Base-by-base conservation (phyloP, 2,797 vertebrate genomes). In the Chaetophractus vellerosus region DNA sequence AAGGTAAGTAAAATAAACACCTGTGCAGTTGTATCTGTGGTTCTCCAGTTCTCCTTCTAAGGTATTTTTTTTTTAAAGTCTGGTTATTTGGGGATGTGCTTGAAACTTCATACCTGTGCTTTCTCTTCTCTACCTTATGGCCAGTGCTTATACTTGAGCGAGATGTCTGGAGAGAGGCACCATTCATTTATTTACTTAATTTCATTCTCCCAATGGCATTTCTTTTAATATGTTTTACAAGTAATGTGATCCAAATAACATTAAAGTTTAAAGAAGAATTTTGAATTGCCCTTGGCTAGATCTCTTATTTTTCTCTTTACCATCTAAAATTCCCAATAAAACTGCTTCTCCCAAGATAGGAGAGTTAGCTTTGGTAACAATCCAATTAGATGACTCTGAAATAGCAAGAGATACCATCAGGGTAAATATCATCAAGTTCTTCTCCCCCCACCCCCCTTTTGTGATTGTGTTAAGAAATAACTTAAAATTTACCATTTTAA, bases 1-100 rank as follows among this genome's bases (percentile, higher is more conserved):
- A 99, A 99, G 99, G 99, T 99, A 98, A 66, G 96, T 96, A 95
- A 97, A 96, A 91, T 66, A 7, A 50, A 94, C 33, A 84, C 81
- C 8, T 18, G 4, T 16, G 79, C 75, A 57, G 26, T 96, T 88
- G 64, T 52, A 81, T 93, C 92, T 88, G 92, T 93, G 94, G 94
- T 91, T 96, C 93, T 97, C 93, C 75, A 92, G 26, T 79, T 86
- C 93, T 93, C 64, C 23, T 59, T 96, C 89, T 87, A 61, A 86
- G 79, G 59, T 91, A 85, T 23, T 23, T 50, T 90, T 68, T 75
- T 76, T 38, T 16, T 21, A 45, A 61, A 41, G 55, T 41, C 52
- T 96, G 14, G 33, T 78, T 69, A 50, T 68, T 83, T 86, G 9
- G 61, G 50, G n/a, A 38, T 75, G 3, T 75, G 21, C 36, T 80